These are phyloP conservation scores for Oreochromis niloticus DNA, from an alignment of 2,113 vertebrate genomes.

Conservation along the genomic window DNA sequence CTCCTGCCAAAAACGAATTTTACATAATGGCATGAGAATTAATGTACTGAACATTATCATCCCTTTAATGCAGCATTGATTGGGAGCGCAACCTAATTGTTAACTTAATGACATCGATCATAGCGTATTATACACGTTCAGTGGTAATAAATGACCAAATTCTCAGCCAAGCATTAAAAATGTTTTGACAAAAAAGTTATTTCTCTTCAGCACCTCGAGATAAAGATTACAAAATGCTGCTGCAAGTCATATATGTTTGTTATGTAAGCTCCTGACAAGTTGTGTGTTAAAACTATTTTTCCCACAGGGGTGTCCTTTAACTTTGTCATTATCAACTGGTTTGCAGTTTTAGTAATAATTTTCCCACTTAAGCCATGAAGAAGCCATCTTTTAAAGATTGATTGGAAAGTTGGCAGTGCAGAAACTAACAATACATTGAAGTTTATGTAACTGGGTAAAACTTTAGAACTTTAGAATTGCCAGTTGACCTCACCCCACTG, in stretches of 20 bases:
- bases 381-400: not conserved
- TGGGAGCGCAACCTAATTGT: slow-evolving; percentile 13
- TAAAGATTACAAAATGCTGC: not conserved
- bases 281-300: not conserved
- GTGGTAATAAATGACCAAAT: slow-evolving; percentile 15
- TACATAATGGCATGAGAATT: not conserved
- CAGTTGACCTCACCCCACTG: not conserved
- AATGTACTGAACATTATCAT: not conserved
- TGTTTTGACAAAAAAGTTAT: not conserved
- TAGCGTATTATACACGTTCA: slow-evolving; percentile 4
- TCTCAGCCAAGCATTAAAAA: slow-evolving; percentile 9
- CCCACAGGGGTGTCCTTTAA: not conserved
- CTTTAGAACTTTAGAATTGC: not conserved
- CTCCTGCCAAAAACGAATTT: not conserved
- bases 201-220: not conserved
- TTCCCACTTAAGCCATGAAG: not conserved
- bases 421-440: not conserved
- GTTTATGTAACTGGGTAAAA: not conserved
- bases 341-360: not conserved
- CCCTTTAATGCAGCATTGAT: slow-evolving; percentile 9
- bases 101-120: slow-evolving; percentile 30
- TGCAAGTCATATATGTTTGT: not conserved
- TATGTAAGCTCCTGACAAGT: not conserved
- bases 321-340: not conserved
- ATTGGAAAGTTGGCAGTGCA: not conserved